Base-by-base conservation (phyloP, 2,113 vertebrate species). In the Uropsilus gracilis region DNA sequence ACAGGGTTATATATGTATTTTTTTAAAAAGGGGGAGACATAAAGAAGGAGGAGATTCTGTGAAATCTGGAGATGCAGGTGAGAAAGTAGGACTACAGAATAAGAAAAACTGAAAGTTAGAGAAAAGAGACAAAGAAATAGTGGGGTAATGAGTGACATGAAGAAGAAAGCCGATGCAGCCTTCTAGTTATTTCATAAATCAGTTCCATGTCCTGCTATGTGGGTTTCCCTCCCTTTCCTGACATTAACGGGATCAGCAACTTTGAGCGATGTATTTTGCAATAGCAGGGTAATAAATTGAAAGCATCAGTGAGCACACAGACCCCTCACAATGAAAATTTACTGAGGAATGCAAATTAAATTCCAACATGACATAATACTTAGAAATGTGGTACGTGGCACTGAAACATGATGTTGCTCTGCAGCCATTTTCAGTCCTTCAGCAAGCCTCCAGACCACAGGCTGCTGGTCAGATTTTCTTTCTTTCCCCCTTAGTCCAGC, bases 301-400 rank as follows among this genome's bases (percentile, higher is more conserved):
- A 96, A 96, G 80, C 95, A 84, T 77, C 95, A 72, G 92, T 66
- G 91, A 89, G 84, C 68, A 78, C 72, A 68, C 78, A 86, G 95
- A 75, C 53, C 92, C 78, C 78, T 95, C 48, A 24, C 64, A 93
- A 66, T 75, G 94, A 88, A 90, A 55, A 82, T 55, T 87, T 94
- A 17, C 90, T 6, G 48, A 90, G 84, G 61, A 98, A 96, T 71
- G 88, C 90, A 90, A 78, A 63, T 71, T n/a, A 96, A 95, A 97
- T 84, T 50, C 11, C 5, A 11, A 78, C 69, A 81, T 95, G 96
- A 92, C 76, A 78, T 13, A 92, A 83, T 68, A 48, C 72, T 95
- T 5, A 95, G 91, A 95, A 96, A 96, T 92, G 72, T 16, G 91
- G 86, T 71, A 0, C 26, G 24, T 61, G 97, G 92, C 86, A 39